Evolutionary conservation across 2,113 vertebrate genomes (phyloP).

Genomic region (Pantherophis guttatus): DNA sequence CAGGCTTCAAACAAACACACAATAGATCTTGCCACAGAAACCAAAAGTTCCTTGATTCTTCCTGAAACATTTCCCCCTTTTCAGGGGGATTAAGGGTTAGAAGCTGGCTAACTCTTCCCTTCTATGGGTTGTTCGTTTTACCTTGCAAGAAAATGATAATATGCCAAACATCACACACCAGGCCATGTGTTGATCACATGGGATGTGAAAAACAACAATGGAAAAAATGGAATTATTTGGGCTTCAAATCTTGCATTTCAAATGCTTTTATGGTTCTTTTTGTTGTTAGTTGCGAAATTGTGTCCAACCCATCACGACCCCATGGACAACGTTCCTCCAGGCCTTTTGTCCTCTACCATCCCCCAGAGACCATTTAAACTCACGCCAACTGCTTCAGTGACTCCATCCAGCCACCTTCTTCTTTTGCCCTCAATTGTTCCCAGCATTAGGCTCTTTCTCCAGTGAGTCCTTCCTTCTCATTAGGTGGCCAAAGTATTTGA

Average conservation of each 20-base stretch:
- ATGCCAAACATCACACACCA: background rate
- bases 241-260: background rate
- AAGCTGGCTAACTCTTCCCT: no score
- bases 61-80: background rate
- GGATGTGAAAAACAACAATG: background rate
- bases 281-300: no score
- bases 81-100: background rate
- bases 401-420: no score
- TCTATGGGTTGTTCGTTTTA: background rate
- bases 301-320: no score
- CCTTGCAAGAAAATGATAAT: background rate
- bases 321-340: no score
- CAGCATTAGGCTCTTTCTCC: no score
- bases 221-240: background rate
- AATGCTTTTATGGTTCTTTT: background rate
- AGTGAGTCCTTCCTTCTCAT: no score
- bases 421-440: no score
- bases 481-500: no score
- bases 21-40: background rate
- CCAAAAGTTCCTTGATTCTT: background rate
- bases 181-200: background rate
- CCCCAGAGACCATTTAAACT: no score
- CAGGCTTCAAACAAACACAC: background rate
- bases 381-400: no score
- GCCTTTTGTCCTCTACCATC: no score